phyloP scores from a whole-genome alignment of 2,797 vertebrate species.

The Brachyrhaphis roseni region DNA sequence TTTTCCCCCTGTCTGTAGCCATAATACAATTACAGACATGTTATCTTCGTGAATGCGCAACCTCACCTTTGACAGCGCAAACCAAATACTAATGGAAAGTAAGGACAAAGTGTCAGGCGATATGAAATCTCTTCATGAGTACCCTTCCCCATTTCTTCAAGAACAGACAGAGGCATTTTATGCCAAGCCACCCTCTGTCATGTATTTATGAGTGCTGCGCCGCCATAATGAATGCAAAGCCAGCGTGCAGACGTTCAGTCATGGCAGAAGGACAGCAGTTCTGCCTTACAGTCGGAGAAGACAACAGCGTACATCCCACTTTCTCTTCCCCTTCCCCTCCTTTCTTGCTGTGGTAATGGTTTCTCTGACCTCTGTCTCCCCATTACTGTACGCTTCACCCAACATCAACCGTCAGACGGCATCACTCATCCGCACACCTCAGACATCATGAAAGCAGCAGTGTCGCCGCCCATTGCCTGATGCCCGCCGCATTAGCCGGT shows the following conservation, averaged over 20 bases:
- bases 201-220: conserved; percentile 85
- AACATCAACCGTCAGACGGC: conserved; percentile 74
- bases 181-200: conserved; percentile 85
- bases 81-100: conserved; percentile 20
- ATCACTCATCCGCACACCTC: conserved; percentile 74
- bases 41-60: conserved; percentile 18
- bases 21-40: conserved; percentile 13
- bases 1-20: conserved; percentile 11
- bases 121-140: conserved; percentile 29
- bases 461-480: conserved; percentile 49
- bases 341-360: conserved; percentile 85
- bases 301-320: conserved; percentile 64
- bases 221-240: conserved; percentile 86
- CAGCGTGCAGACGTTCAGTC: conserved; percentile 82
- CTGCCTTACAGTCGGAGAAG: conserved; percentile 66
- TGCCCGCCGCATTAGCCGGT: conserved; percentile 51
- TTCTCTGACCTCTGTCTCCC: conserved; percentile 82
- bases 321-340: conserved; percentile 49
- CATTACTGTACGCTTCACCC: conserved; percentile 78
- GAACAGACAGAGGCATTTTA: conserved; percentile 71
- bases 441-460: conserved; percentile 63
- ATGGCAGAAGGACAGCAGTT: conserved; percentile 75
- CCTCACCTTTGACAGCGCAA: conserved; percentile 20
- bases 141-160: conserved; percentile 42
- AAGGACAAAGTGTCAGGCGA: conserved; percentile 46